Evolutionary conservation across 2,113 vertebrate species (phyloP).

Genomic region (Polypterus senegalus): DNA sequence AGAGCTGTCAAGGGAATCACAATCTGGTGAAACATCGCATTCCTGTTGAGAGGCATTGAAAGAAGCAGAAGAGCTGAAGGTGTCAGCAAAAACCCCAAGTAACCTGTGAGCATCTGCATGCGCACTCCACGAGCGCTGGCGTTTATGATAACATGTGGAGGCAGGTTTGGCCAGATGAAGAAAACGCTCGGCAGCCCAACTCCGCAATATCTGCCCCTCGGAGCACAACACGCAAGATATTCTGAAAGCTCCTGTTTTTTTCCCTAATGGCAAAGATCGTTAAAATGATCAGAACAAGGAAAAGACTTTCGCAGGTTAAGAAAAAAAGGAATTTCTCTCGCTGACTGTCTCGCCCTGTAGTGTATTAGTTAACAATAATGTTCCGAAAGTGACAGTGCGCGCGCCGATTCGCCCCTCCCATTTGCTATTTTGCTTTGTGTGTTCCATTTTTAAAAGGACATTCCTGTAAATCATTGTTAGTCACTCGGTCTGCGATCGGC

Average conservation of each 20-base stretch:
- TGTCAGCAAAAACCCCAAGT: slow-evolving; percentile 8
- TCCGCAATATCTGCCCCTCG: slow-evolving; percentile 25
- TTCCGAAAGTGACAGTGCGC: slow-evolving; percentile 26
- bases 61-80: slow-evolving; percentile 1
- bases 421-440: slow-evolving; percentile 10
- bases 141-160: slow-evolving; percentile 9
- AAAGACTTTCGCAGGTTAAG: too few relatives aligned
- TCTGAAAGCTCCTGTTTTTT: too few relatives aligned
- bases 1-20: slow-evolving; percentile 25
- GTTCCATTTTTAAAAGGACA: slow-evolving; percentile 41
- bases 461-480: slow-evolving; percentile 31
- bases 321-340: too few relatives aligned
- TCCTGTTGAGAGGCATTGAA: slow-evolving; percentile 1
- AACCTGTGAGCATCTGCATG: slow-evolving; percentile 2
- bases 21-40: slow-evolving; percentile 18
- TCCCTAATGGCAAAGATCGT: too few relatives aligned
- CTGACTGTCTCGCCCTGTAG: slow-evolving; percentile 14
- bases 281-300: too few relatives aligned
- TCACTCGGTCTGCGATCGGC: slow-evolving; percentile 33
- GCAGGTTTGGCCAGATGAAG: slow-evolving; percentile 14
- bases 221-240: too few relatives aligned
- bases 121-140: not conserved
- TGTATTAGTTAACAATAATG: slow-evolving; percentile 20
- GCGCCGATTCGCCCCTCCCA: slow-evolving; percentile 35
- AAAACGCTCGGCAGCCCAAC: slow-evolving; percentile 22